Percentiles rank a stretch among this genome's conserved stretches.
phyloP scores from a whole-genome alignment of 2,888 invertebrate species.

The Dichetophora obliterata region DNA sequence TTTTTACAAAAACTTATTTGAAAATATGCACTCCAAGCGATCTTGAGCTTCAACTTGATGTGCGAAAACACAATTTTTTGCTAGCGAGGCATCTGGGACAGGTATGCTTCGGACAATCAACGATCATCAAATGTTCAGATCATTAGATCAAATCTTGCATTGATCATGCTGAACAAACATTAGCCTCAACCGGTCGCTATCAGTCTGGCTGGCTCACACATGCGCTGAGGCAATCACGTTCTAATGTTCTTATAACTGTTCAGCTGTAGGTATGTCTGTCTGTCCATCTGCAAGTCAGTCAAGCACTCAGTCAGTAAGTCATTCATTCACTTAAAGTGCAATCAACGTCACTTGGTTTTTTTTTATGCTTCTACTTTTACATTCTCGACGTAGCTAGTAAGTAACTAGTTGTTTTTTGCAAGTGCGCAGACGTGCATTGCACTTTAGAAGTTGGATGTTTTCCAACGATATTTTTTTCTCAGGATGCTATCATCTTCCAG shows the following conservation, averaged over 20 bases:
- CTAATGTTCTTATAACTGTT: background rate
- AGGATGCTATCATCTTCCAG: background rate
- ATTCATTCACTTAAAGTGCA: conserved; percentile 40
- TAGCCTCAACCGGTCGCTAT: too few relatives aligned
- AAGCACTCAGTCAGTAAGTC: conserved; percentile 18
- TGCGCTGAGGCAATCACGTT: background rate
- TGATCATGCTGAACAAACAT: background rate
- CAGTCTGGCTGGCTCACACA: background rate
- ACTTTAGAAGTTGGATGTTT: background rate
- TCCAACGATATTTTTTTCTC: background rate
- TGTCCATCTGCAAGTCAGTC: background rate
- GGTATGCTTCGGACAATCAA: background rate
- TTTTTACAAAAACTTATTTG: too few relatives aligned
- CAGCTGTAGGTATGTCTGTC: background rate
- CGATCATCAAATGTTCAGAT: background rate
- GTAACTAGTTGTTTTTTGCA: background rate
- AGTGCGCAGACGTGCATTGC: background rate
- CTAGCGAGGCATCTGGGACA: background rate
- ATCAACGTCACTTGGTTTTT: conserved; percentile 52
- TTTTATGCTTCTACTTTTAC: background rate
- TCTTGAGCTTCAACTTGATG: too few relatives aligned
- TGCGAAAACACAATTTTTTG: too few relatives aligned
- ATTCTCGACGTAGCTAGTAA: background rate
- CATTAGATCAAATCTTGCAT: conserved; percentile 2
- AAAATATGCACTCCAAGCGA: too few relatives aligned